Base-by-base conservation (phyloP, 2,888 invertebrate species). In the Volucella inflata region DNA sequence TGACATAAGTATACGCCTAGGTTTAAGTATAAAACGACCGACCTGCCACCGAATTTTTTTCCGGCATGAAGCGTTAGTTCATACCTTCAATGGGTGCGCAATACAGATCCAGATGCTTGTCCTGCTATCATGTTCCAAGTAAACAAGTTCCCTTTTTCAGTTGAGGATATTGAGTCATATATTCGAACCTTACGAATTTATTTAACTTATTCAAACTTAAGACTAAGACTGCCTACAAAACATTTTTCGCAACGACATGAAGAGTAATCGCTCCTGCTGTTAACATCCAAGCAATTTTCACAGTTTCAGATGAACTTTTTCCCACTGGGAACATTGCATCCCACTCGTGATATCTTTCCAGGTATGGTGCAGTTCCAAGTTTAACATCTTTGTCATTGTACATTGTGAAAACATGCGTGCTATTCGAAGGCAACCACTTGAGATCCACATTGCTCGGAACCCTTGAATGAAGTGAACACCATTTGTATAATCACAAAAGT, bases 271-370 rank as follows among this genome's bases (percentile, higher is more conserved):
- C 74, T 2, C 48, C 65, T 30, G 64, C 64, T 14, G 57, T 57
- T 36, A 65, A 9, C 65, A 75, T 48, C 74, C 64, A 74, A 38
- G 74, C 64, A 4, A 64, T 38, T 2, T 48, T 57, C 0, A 48
- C 16, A 46, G 2, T 9, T 8, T 46, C 55, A 1, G 38, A 46
- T 1, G 64, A 55, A n/a, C n/a, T 46, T 8, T 0, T 16, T 40
- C 30, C 14, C 21, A 84, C 6, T 14, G 83, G 79, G 17, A 79
- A 75, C 42, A 84, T 74, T 6, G 87, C 59, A 67, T 91, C 90
- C 90, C 90, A 91, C 4, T 89, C 3, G 0, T 51, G 64, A 75
- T 88, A 91, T 10, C 88, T 88, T 2, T 88, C 84, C 0, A 10
- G 2, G 59, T 84, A 89, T 16, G 87, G 87, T 12, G 76, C 83